phyloP scores from a whole-genome alignment of 2,888 invertebrate species.

The Tholera decimalis region DNA sequence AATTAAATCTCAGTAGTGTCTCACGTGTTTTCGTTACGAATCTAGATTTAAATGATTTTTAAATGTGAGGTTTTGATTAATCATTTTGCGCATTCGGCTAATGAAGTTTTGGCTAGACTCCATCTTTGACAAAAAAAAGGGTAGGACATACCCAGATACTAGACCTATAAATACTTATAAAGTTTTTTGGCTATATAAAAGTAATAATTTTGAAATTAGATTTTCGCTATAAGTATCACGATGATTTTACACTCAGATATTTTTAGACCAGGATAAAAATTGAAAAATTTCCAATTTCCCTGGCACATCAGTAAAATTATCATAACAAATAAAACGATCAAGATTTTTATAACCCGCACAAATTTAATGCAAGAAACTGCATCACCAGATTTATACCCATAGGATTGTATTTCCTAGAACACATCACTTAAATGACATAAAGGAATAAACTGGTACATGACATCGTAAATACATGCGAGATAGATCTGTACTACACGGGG shows the following conservation, averaged over 20 bases:
- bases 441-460: constrained; percentile 58
- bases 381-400: constrained; percentile 49
- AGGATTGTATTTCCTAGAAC: constrained; percentile 67
- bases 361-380: constrained; percentile 57
- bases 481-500: constrained; percentile 57
- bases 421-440: constrained; percentile 59
- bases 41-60: constrained; percentile 40
- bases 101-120: not conserved
- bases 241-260: not conserved
- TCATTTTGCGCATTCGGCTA: not conserved
- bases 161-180: too few relatives aligned
- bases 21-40: constrained; percentile 35
- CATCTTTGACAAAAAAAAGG: too few relatives aligned
- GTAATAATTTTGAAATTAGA: not conserved
- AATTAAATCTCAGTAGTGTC: constrained; percentile 48
- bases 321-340: constrained; percentile 63
- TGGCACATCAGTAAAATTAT: constrained; percentile 46
- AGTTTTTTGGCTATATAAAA: too few relatives aligned
- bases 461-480: constrained; percentile 77
- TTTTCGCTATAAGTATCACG: not conserved
- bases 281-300: constrained; percentile 45
- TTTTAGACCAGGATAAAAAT: too few relatives aligned
- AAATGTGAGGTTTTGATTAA: not conserved
- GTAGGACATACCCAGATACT: too few relatives aligned
- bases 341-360: constrained; percentile 56